These are phyloP conservation scores for Hyposmocoma kahamanoa DNA, from an alignment of 1,140 invertebrate species.

Conservation along the genomic window DNA sequence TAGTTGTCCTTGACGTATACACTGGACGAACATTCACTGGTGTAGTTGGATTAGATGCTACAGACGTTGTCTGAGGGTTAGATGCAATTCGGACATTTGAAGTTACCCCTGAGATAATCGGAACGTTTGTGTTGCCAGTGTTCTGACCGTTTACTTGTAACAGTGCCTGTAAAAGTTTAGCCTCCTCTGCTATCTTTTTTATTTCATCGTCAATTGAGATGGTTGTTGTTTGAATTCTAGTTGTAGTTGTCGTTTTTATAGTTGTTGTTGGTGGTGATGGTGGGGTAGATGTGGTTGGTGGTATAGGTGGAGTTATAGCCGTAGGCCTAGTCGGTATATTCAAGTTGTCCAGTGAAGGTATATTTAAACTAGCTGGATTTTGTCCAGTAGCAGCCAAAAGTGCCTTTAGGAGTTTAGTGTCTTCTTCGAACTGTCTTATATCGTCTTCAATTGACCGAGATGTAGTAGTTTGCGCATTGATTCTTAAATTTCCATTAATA, in stretches of 20 bases:
- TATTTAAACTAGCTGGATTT: conserved; percentile 23
- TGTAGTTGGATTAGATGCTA: conserved; percentile 51
- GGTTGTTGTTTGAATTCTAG: conserved; percentile 27
- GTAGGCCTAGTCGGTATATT: conserved; percentile 21
- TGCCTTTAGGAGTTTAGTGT: conserved; percentile 45
- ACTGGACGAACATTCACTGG: conserved; percentile 49
- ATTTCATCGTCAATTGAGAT: conserved; percentile 52
- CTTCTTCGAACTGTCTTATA: conserved; percentile 27
- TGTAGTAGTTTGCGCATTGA: conserved; percentile 22
- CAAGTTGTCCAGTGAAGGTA: conserved; percentile 19
- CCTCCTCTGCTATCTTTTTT: conserved; percentile 56
- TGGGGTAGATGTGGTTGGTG: conserved; percentile 12
- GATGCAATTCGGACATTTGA: conserved; percentile 61
- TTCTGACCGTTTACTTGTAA: conserved; percentile 50
- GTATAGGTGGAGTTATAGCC: conserved; percentile 14
- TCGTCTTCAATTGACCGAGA: conserved; percentile 33
- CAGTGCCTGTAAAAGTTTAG: conserved; percentile 54
- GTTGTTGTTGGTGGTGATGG: conserved; percentile 24
- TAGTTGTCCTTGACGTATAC: conserved; percentile 33
- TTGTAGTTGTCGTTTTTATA: conserved; percentile 13
- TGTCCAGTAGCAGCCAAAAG: conserved; percentile 33
- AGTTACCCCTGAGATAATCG: conserved; percentile 52
- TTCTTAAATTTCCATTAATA: conserved; percentile 12
- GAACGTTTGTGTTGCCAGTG: conserved; percentile 31
- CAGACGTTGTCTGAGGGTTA: conserved; percentile 45